phyloP scores from a whole-genome alignment of 2,888 invertebrate species.

The Macrophya alboannulata region DNA sequence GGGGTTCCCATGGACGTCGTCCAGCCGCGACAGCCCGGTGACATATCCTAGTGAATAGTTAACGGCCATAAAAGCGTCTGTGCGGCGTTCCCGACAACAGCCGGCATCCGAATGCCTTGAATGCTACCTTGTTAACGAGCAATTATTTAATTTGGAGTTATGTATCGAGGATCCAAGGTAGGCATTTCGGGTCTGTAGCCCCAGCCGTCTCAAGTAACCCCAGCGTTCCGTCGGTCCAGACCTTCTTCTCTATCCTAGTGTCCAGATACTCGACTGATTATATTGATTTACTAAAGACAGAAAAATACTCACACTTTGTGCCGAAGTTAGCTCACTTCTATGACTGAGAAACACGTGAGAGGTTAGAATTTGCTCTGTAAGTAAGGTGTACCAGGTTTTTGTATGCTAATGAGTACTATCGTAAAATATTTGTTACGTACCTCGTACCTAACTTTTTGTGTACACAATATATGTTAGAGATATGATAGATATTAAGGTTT shows the following conservation, averaged over 20 bases:
- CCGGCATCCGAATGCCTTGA: constrained; percentile 56
- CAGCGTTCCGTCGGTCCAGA: constrained; percentile 54
- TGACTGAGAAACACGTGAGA: background rate
- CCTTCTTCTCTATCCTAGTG: constrained; percentile 64
- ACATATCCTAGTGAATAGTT: constrained; percentile 57
- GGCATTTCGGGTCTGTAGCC: constrained; percentile 49
- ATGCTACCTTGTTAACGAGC: constrained; percentile 59
- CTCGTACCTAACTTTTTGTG: background rate
- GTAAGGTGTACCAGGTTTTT: background rate
- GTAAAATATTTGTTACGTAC: background rate
- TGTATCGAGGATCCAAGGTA: constrained; percentile 58
- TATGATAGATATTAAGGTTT: constrained; percentile 5
- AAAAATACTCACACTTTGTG: constrained; percentile 66
- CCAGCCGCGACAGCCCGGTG: constrained; percentile 46
- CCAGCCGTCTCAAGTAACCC: constrained; percentile 33
- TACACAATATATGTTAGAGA: background rate
- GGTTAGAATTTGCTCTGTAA: background rate
- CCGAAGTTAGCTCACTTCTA: background rate
- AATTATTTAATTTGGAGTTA: constrained; percentile 60
- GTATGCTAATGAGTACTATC: background rate
- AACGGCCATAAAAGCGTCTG: constrained; percentile 56
- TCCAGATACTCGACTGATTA: constrained; percentile 64
- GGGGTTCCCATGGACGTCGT: constrained; percentile 45
- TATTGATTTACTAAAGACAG: constrained; percentile 70
- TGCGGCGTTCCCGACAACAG: constrained; percentile 54